Conservation (phyloP, 2,888 invertebrate genomes). For the Biston stratarius region DNA sequence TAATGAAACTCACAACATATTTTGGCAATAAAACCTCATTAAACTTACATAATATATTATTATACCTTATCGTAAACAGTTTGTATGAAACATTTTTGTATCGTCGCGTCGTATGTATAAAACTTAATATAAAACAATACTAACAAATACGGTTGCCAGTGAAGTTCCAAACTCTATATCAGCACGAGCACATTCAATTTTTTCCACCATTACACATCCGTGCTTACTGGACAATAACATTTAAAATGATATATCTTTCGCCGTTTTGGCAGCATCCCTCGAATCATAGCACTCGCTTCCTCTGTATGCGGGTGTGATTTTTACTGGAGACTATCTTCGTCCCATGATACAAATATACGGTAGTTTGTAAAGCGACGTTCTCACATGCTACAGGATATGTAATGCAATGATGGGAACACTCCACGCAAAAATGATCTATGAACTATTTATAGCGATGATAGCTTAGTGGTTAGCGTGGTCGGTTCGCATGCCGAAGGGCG, state of each 20-base stretch:
- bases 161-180: conserved; percentile 13
- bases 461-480: too few relatives aligned
- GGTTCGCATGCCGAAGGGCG: too few relatives aligned
- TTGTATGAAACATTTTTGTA: not conserved
- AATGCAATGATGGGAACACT: too few relatives aligned
- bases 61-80: too few relatives aligned
- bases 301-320: conserved; percentile 21
- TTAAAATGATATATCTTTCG: conserved; percentile 53
- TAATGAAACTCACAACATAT: too few relatives aligned
- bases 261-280: conserved; percentile 54
- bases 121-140: not conserved
- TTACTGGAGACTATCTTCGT: conserved; percentile 44
- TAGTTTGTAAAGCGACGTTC: not conserved
- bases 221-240: conserved; percentile 27
- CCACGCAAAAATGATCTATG: too few relatives aligned
- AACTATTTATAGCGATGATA: too few relatives aligned
- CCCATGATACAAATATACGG: not conserved
- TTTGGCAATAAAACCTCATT: too few relatives aligned
- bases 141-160: conserved; percentile 18
- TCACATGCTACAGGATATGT: not conserved
- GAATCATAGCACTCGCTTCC: conserved; percentile 55
- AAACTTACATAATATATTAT: too few relatives aligned
- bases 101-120: not conserved
- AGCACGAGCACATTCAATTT: conserved; percentile 20
- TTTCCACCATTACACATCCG: conserved; percentile 31